Conservation (phyloP, 2,888 invertebrate species). For the Clostera curtula region DNA sequence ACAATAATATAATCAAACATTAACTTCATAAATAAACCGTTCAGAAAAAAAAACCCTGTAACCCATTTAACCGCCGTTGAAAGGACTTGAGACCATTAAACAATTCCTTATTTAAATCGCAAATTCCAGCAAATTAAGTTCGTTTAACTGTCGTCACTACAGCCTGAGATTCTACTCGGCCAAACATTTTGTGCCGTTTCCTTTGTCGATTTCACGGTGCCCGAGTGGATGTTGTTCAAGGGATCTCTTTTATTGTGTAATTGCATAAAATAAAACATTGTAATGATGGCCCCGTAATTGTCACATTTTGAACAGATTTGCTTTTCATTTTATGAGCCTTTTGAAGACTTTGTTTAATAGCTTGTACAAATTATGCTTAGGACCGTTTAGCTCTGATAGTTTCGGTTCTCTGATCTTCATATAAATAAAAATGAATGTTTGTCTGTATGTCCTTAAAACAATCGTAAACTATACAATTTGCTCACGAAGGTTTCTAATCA, state of each 20-base stretch:
- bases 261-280: conserved; percentile 10
- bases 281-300: conserved; percentile 3
- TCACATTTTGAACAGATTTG: conserved; percentile 7
- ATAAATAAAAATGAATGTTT: no score
- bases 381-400: no score
- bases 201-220: conserved; percentile 19
- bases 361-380: no score
- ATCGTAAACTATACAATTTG: no score
- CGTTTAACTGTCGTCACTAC: conserved; percentile 26
- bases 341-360: no score
- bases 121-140: conserved; percentile 36
- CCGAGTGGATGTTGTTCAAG: conserved; percentile 13
- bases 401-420: no score
- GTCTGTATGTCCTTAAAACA: no score
- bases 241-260: conserved; percentile 9
- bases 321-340: conserved; percentile 5
- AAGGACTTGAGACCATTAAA: conserved; percentile 29
- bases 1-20: no score
- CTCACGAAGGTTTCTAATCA: no score
- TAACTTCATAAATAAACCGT: no score
- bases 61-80: no score
- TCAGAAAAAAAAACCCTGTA: no score
- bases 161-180: conserved; percentile 23
- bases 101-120: conserved; percentile 37
- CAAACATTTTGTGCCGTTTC: conserved; percentile 22